Base-by-base conservation (phyloP, 2,888 invertebrate genomes). In the Oscheius myriophilus region DNA sequence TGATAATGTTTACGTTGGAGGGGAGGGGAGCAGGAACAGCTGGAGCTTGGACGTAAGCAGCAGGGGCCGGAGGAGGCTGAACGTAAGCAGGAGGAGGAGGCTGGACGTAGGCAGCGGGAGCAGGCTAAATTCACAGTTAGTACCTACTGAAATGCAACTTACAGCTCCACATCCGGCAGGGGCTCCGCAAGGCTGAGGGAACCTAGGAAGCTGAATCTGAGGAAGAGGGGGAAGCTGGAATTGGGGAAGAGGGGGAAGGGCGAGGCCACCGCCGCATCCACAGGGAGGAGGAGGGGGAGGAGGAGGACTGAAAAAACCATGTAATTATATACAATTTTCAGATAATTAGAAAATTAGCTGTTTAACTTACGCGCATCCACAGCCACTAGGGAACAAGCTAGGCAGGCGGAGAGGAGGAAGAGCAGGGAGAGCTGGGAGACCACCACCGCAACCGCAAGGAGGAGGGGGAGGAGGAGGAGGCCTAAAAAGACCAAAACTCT, bases 391-490 rank as follows among this genome's bases (percentile, higher is more conserved):
- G 72, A 72, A 14, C 16, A 55, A 18, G 55, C 16, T 23, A 33
- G 55, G 55, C 2, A 55, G 41, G 14, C 21, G 41, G 41, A 41
- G 26, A 16, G 41, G 55, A 18, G 26, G 55, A 41, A 55, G 55
- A 39, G 55, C 39, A n/a, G 54, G 54, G 23, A 67, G 12, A 14
- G 54, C 54, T 16, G 55, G 55, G 55, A 55, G 41, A 21, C 26
- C 26, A 33, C 55, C 55, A 21, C 25, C 55, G 26, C 55, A 55
- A 64, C 75, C 71, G 58, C 55, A 55, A 12, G 55, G 55, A 23
- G 55, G 73, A 70, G 73, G 71, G 67, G 72, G 74, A 69, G 74
- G 74, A 66, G 74, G 74, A 66, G 73, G 73, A 67, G 74, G 58
- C 42, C 69, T 72, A 58, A 25, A 67, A 67, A 16, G 43, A 33